Evolutionary conservation across 2,113 vertebrate genomes (phyloP).

Genomic region (Perca fluviatilis): DNA sequence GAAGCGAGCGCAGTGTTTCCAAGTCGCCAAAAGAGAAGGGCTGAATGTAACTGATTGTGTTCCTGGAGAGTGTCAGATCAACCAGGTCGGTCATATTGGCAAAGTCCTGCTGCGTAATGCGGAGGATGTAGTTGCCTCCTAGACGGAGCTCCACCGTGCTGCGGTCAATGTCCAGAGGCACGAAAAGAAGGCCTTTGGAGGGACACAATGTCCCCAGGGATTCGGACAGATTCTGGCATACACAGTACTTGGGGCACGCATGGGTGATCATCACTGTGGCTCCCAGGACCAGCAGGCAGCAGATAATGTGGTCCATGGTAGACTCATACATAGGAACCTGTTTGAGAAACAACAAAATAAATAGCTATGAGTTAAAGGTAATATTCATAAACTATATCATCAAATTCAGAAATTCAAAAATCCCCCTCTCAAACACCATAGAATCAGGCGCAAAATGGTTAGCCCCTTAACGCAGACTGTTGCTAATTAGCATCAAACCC

Average conservation of each 20-base stretch:
- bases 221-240: constrained; percentile 96
- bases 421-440: background rate
- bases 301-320: constrained; percentile 94
- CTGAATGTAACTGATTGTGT: constrained; percentile 95
- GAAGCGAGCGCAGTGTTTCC: constrained; percentile 93
- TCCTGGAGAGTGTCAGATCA: constrained; percentile 94
- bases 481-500: too few relatives aligned
- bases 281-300: constrained; percentile 91
- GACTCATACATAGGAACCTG: constrained; percentile 86
- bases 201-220: constrained; percentile 95
- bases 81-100: constrained; percentile 97
- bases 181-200: constrained; percentile 94
- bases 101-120: constrained; percentile 92
- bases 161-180: constrained; percentile 91
- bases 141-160: constrained; percentile 94
- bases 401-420: background rate
- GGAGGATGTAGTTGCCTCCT: constrained; percentile 94
- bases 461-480: too few relatives aligned
- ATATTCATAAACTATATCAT: background rate
- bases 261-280: constrained; percentile 86
- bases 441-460: background rate
- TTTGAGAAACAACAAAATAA: constrained; percentile 16
- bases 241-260: constrained; percentile 95
- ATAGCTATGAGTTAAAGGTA: background rate
- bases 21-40: constrained; percentile 94